Evolutionary conservation across 2,888 invertebrate genomes (phyloP).

Genomic region (Zygothrica quintamaculata): DNA sequence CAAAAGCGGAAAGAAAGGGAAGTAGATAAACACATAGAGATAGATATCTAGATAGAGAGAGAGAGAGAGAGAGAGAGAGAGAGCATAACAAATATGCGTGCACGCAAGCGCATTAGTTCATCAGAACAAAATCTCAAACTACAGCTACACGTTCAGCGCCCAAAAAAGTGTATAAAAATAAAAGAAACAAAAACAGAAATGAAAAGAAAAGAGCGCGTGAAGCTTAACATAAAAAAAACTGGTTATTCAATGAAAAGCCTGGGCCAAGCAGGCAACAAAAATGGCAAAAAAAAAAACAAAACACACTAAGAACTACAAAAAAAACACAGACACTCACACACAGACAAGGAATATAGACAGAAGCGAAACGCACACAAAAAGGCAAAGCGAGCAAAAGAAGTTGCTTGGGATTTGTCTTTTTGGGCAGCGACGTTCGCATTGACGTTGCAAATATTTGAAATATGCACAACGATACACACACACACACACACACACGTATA

Average conservation of each 20-base stretch:
- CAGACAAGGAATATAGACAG: slow-evolving; percentile 8
- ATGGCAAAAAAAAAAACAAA: slow-evolving; percentile 61
- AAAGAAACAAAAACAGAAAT: slow-evolving; percentile 30
- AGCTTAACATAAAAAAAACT: slow-evolving; percentile 72
- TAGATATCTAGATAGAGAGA: no score
- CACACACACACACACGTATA: slow-evolving; percentile 18
- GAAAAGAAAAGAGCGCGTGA: slow-evolving; percentile 54
- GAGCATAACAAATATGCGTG: slow-evolving; percentile 53
- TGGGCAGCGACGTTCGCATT: slow-evolving; percentile 21
- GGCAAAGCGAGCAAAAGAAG: slow-evolving; percentile 62
- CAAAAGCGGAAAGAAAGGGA: no score
- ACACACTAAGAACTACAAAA: slow-evolving; percentile 30
- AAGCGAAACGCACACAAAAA: slow-evolving; percentile 42
- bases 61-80: no score
- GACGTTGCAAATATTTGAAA: slow-evolving; percentile 67
- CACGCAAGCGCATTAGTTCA: slow-evolving; percentile 52
- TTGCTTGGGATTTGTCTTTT: slow-evolving; percentile 58
- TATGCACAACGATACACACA: slow-evolving; percentile 55
- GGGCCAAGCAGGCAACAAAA: slow-evolving; percentile 47
- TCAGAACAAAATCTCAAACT: slow-evolving; percentile 28
- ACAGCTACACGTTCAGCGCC: no score
- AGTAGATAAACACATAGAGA: no score
- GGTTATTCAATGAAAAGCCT: slow-evolving; percentile 80
- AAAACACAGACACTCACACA: slow-evolving; percentile 17
- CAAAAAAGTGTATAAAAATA: slow-evolving; percentile 41